Evolutionary conservation across 2,888 invertebrate genomes (phyloP), one percentile per base, ranked within the genome.

Genomic region (Cantharis nigra): DNA sequence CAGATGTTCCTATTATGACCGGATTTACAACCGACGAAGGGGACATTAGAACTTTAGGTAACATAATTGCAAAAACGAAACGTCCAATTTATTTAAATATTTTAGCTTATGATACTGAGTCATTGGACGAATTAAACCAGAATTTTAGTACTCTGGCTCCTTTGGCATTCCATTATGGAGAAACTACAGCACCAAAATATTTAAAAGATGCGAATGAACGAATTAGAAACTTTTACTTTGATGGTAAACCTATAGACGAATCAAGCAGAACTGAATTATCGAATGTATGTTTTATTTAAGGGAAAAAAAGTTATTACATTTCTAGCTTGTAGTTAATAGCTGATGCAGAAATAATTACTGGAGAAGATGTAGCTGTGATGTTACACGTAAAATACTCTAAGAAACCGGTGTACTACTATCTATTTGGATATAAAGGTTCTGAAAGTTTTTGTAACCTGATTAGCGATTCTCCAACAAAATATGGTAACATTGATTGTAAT

Each of bases 11-110:
- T 0, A 92, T 94, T 90, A 92, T 96, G 87, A 91, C 93, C 5
- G 96, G 96, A 4, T 85, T 94, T 4, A 95, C 92, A 63, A 91
- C 91, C 10, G 91, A 94, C 75, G 96, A 96, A 88, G 95, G 96
- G 10, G 91, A 93, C 63, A 86, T 95, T 13, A 92, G 90, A 84
- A 90, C 90, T 10, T 90, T 92, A 79, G 89, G 65, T 67, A 67
- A 23, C 13, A 9, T 23, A 23, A 13, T 3, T n/a, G 7, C 4
- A 9, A 65, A 69, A 49, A 28, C 13, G 3, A n/a, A 23, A 16
- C 16, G 33, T 5, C 69, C 14, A 10, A 67, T 26, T 33, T 65
- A 28, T 7, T 13, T 9, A 18, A n/a, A 13, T 1, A 0, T 65
- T 65, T 23, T 16, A 30, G 70, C 7, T 2, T 28, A 70, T 18